Evolutionary conservation across 2,797 vertebrate species (phyloP).

Genomic region (Scarus forsteni): DNA sequence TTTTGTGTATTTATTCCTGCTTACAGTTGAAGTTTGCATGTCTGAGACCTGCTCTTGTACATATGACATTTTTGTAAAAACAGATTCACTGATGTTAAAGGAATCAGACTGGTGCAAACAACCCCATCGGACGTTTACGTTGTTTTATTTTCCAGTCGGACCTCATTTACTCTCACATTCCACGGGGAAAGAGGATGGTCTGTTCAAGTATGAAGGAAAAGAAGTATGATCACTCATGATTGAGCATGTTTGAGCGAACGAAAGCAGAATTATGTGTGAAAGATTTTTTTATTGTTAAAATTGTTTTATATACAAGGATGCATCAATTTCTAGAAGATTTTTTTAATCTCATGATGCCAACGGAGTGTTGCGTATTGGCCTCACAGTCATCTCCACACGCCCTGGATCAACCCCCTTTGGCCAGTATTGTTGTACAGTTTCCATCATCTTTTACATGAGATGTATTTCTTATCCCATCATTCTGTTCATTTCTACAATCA

Average conservation of each 20-base stretch:
- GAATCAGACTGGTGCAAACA: conserved; percentile 11
- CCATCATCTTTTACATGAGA: conserved; percentile 61
- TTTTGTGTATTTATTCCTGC: conserved; percentile 66
- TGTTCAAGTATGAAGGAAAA: conserved; percentile 33
- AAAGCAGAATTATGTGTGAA: conserved; percentile 49
- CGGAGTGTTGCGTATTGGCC: conserved; percentile 66
- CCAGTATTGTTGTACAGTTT: conserved; percentile 86
- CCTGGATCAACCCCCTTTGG: conserved; percentile 54
- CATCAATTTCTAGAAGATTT: conserved; percentile 54
- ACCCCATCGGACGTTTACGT: conserved; percentile 6
- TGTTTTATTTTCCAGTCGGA: conserved; percentile 41
- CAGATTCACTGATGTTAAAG: conserved; percentile 36
- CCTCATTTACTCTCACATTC: conserved; percentile 77
- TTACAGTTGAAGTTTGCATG: conserved; percentile 73
- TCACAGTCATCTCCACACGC: conserved; percentile 38
- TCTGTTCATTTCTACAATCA: conserved; percentile 44
- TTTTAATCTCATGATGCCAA: conserved; percentile 81
- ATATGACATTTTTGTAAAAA: conserved; percentile 43
- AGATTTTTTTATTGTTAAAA: conserved; percentile 33
- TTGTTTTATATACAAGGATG: conserved; percentile 60
- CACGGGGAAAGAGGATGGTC: conserved; percentile 48
- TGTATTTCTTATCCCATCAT: conserved; percentile 56
- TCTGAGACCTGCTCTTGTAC: conserved; percentile 64
- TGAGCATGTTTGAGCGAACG: conserved; percentile 38
- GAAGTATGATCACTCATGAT: conserved; percentile 33